Evolutionary conservation across 2,888 invertebrate genomes (phyloP).

Genomic region (Eristalis arbustorum): DNA sequence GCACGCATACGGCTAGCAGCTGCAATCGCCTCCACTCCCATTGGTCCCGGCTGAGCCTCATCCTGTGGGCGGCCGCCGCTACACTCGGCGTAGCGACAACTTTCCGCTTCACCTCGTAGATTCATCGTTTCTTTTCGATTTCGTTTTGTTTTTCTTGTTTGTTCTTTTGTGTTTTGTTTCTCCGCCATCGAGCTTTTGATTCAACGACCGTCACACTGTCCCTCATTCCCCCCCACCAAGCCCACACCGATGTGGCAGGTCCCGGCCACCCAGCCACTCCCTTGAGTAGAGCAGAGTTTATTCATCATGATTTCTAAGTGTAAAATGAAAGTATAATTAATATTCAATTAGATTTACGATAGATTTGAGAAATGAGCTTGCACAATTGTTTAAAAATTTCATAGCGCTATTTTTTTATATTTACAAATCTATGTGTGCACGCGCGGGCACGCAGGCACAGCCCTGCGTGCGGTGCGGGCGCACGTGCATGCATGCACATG

Average conservation of each 20-base stretch:
- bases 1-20: constrained; percentile 67
- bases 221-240: too few relatives aligned
- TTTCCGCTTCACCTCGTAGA: constrained; percentile 57
- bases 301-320: constrained; percentile 5
- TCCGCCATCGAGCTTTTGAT: background rate
- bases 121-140: constrained; percentile 23
- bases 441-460: too few relatives aligned
- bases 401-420: constrained; percentile 70
- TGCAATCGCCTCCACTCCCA: constrained; percentile 27
- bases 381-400: constrained; percentile 64
- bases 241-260: background rate
- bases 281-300: background rate
- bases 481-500: constrained; percentile 41
- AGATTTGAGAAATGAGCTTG: constrained; percentile 67
- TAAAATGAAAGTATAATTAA: constrained; percentile 32
- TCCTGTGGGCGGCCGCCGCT: constrained; percentile 30
- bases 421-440: constrained; percentile 12
- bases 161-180: background rate
- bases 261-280: background rate
- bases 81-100: constrained; percentile 34
- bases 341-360: constrained; percentile 58
- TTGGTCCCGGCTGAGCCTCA: constrained; percentile 41
- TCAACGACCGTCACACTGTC: too few relatives aligned
- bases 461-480: too few relatives aligned
- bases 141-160: background rate